Percentiles rank a stretch among this genome's conserved stretches.
phyloP scores from a whole-genome alignment of 2,113 vertebrate species.

The Drymodes brunneopygia region DNA sequence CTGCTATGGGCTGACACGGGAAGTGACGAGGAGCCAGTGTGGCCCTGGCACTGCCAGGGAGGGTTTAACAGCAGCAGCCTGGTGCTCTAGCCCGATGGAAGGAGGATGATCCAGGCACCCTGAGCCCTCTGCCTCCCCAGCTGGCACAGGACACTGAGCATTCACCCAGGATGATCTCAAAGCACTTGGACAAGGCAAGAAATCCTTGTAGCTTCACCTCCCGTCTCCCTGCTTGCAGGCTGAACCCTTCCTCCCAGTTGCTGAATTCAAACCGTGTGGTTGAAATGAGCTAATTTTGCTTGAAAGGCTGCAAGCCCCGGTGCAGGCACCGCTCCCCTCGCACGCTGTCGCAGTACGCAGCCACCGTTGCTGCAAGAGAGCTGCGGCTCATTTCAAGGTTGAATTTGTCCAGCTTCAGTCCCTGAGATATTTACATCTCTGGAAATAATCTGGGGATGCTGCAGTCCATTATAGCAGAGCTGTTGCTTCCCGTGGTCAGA shows the following conservation, averaged over 20 bases:
- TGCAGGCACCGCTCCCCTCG: neutral
- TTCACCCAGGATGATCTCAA: rapidly evolving
- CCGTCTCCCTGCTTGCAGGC: neutral
- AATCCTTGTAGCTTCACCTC: neutral
- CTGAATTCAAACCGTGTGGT: rapidly evolving
- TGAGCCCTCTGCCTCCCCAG: neutral
- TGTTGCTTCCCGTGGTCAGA: neutral
- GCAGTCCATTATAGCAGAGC: rapidly evolving
- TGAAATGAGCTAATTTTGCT: neutral
- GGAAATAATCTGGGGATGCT: neutral
- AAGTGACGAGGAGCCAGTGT: rapidly evolving
- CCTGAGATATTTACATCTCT: slow-evolving; percentile 15
- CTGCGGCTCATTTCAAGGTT: slow-evolving; percentile 38
- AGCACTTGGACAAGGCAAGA: neutral
- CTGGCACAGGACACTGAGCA: neutral
- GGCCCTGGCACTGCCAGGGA: neutral
- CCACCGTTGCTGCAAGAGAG: neutral
- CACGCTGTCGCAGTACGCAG: neutral
- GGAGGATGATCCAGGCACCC: neutral
- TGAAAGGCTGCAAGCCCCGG: neutral
- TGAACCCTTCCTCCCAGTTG: neutral
- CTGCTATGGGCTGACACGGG: neutral
- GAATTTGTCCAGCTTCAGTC: slow-evolving; percentile 40
- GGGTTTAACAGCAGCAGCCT: neutral
- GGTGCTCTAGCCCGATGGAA: neutral